phyloP scores from a whole-genome alignment of 2,113 vertebrate species.

The Cyrtonyx montezumae region DNA sequence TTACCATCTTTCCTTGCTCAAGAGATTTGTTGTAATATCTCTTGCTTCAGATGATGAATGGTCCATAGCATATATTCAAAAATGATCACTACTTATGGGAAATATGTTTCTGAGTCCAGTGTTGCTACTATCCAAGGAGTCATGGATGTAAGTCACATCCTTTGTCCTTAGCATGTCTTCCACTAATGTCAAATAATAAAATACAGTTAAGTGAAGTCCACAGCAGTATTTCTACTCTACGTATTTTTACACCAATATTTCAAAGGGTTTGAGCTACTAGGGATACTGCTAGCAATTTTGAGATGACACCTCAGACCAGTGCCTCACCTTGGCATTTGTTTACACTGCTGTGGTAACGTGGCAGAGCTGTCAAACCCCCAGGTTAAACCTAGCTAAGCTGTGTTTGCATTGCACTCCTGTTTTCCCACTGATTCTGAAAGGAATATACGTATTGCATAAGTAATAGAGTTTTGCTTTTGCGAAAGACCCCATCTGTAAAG shows the following conservation, averaged over 20 bases:
- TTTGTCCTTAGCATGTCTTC: background rate
- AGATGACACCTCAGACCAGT: background rate
- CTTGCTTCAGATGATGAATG: background rate
- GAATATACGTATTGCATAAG: background rate
- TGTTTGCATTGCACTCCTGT: background rate
- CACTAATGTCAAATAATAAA: background rate
- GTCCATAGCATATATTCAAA: background rate
- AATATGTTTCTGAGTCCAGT: background rate
- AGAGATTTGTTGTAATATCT: background rate
- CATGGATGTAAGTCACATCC: background rate
- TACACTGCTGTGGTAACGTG: accelerated
- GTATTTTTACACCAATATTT: background rate
- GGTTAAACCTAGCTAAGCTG: background rate
- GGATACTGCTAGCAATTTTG: background rate
- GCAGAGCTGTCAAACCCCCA: background rate
- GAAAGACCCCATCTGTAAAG: background rate
- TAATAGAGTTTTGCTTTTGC: background rate
- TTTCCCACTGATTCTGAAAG: background rate
- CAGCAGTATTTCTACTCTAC: background rate
- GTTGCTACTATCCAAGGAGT: background rate
- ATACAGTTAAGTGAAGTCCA: background rate
- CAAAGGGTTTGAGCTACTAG: background rate
- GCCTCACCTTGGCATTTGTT: background rate
- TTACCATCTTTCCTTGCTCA: background rate
- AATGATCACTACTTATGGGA: background rate